phyloP scores from a whole-genome alignment of 2,113 vertebrate genomes.

The Callipepla squamata region DNA sequence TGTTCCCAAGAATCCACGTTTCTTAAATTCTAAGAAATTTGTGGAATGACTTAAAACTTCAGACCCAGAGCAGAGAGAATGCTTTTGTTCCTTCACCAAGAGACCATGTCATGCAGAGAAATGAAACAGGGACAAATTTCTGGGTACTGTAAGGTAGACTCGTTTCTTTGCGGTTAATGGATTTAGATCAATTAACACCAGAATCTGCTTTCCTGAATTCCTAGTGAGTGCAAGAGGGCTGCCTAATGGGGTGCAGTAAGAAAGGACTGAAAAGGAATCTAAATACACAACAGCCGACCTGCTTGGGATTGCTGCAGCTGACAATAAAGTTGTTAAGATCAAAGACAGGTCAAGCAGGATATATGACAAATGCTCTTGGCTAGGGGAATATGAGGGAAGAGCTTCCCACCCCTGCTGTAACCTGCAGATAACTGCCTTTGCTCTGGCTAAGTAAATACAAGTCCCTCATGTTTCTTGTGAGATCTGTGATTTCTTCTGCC shows the following conservation, averaged over 20 bases:
- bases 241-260: neutral
- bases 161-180: slow-evolving; percentile 44
- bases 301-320: slow-evolving; percentile 11
- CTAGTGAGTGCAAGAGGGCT: neutral
- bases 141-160: neutral
- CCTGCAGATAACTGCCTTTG: neutral
- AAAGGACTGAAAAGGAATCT: neutral
- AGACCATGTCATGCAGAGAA: neutral
- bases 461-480: neutral
- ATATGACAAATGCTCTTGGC: neutral
- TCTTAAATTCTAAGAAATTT: neutral
- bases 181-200: slow-evolving; percentile 33
- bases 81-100: neutral
- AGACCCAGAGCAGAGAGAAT: neutral
- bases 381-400: neutral
- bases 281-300: neutral
- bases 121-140: slow-evolving; percentile 50
- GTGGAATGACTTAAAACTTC: neutral
- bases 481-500: neutral
- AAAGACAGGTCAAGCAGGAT: neutral
- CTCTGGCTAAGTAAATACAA: neutral
- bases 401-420: neutral
- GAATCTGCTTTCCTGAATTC: slow-evolving; percentile 31
- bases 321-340: neutral
- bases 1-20: neutral